Base-by-base conservation (phyloP, 2,888 invertebrate species). In the Drosophila falleni region DNA sequence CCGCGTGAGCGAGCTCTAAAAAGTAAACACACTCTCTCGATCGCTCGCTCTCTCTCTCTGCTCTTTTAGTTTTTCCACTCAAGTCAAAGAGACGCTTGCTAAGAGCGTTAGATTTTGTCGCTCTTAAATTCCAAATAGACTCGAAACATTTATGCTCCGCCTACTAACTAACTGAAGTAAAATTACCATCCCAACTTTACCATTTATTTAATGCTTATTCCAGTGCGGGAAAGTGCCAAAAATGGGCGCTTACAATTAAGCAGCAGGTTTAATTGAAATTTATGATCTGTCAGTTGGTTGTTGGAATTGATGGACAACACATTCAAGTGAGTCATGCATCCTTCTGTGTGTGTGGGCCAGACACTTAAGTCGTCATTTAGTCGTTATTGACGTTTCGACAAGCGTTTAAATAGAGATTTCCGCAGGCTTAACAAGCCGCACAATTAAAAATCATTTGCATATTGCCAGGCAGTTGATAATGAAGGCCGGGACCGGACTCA, bases 401-500 rank as follows among this genome's bases (percentile, higher is more conserved):
- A 78, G 67, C 69, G 49, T 72, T 80, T 81, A 77, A 76, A 86
- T 74, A 77, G 72, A 70, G 74, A 83, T 81, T 83, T 83, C 67
- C 64, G 47, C 54, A 26, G 65, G 33, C 54, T 80, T 87, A 88
- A 86, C 71, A 73, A 76, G 82, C 59, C 65, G 19, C 68, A 74
- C 79, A 87, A 85, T 87, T 87, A 87, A 87, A 84, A 78, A 68
- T 70, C 87, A 89, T 85, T 85, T 85, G 89, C 89, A 85, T 89
- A 72, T 51, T 33, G 51, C 33, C 46, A 33, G 46, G 46, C 49
- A 31, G 49, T 58, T 65, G 79, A 84, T 81, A 74, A 83, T 81
- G 63, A 83, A 68, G 66, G 63, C 37, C 62, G 80, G 16, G 26
- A 33, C 26, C 59, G 47, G 42, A 37, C 31, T 47, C 35, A 37